These are phyloP conservation scores for Steinernema hermaphroditum DNA, from an alignment of 2,888 invertebrate genomes.

Conservation along the genomic window DNA sequence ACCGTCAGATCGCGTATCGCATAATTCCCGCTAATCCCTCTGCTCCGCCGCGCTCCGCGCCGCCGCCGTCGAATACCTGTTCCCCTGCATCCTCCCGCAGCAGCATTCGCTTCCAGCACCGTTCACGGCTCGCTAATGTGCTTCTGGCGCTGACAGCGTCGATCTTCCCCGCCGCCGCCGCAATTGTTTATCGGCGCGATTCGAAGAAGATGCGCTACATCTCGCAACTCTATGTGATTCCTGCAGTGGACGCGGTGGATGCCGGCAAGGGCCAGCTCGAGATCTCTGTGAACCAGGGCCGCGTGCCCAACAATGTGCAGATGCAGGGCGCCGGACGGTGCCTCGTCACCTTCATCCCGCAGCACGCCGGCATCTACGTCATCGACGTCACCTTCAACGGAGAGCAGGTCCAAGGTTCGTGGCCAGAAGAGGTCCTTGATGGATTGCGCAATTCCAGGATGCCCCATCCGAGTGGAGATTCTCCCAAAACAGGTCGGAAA, in stretches of 20 bases:
- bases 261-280: slow-evolving; percentile 98
- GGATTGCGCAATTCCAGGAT: slow-evolving; percentile 51
- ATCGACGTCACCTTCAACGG: slow-evolving; percentile 94
- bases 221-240: slow-evolving; percentile 65
- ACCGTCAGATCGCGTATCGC: slow-evolving; percentile 21
- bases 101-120: slow-evolving; percentile 25
- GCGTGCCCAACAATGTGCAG: slow-evolving; percentile 94
- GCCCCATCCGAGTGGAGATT: slow-evolving; percentile 65
- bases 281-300: slow-evolving; percentile 97
- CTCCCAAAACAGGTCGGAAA: slow-evolving; percentile 59
- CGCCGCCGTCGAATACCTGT: slow-evolving; percentile 6
- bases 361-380: slow-evolving; percentile 85
- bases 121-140: slow-evolving; percentile 30
- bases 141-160: slow-evolving; percentile 22
- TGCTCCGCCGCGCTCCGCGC: slow-evolving; percentile 16
- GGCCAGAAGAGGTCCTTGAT: not conserved
- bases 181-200: slow-evolving; percentile 9
- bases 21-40: slow-evolving; percentile 29
- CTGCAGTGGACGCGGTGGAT: slow-evolving; percentile 86
- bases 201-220: slow-evolving; percentile 42
- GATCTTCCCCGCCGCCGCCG: slow-evolving; percentile 16
- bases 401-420: slow-evolving; percentile 83
- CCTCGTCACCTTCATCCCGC: slow-evolving; percentile 85
- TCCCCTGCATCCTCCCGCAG: slow-evolving; percentile 12
- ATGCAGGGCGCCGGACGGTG: slow-evolving; percentile 84